These are phyloP conservation scores for Oscheius sp. DNA, from an alignment of 2,888 invertebrate genomes.

Conservation along the genomic window DNA sequence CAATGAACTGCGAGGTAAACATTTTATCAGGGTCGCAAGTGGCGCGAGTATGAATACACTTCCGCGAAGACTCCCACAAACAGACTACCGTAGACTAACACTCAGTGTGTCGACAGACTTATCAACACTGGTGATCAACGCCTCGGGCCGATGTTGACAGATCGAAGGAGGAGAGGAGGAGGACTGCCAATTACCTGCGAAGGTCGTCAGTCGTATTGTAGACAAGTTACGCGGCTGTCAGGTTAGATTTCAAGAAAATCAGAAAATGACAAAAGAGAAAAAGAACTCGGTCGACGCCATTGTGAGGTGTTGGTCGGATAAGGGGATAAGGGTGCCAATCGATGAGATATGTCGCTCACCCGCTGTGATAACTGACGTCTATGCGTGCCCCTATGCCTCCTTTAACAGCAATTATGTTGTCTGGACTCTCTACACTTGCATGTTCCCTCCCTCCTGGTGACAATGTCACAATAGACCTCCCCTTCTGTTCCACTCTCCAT, in stretches of 20 bases:
- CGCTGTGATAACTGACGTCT: conserved; percentile 33
- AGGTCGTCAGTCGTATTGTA: conserved; percentile 7
- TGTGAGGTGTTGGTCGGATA: conserved; percentile 19
- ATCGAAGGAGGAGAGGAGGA: conserved; percentile 6
- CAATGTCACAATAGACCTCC: conserved; percentile 11
- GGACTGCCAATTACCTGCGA: conserved; percentile 17
- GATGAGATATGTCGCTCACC: conserved; percentile 25
- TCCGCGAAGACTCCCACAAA: conserved; percentile 14
- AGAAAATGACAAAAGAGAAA: no score
- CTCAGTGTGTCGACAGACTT: conserved; percentile 4
- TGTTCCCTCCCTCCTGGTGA: conserved; percentile 8
- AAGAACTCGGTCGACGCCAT: not conserved
- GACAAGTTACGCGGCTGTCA: conserved; percentile 22
- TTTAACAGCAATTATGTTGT: conserved; percentile 35
- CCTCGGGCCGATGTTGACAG: not conserved
- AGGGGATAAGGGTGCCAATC: conserved; percentile 26
- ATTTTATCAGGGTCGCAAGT: conserved; percentile 32
- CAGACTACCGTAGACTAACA: conserved; percentile 23
- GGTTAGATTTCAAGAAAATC: not conserved
- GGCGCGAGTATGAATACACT: conserved; percentile 26
- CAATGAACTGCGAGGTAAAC: conserved; percentile 28
- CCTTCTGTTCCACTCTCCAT: no score
- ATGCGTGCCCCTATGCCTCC: conserved; percentile 25
- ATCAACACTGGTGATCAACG: conserved; percentile 17
- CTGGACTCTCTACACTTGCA: conserved; percentile 9